These are phyloP conservation scores for Chirona hameri DNA, from an alignment of 2,888 invertebrate genomes.

Conservation along the genomic window DNA sequence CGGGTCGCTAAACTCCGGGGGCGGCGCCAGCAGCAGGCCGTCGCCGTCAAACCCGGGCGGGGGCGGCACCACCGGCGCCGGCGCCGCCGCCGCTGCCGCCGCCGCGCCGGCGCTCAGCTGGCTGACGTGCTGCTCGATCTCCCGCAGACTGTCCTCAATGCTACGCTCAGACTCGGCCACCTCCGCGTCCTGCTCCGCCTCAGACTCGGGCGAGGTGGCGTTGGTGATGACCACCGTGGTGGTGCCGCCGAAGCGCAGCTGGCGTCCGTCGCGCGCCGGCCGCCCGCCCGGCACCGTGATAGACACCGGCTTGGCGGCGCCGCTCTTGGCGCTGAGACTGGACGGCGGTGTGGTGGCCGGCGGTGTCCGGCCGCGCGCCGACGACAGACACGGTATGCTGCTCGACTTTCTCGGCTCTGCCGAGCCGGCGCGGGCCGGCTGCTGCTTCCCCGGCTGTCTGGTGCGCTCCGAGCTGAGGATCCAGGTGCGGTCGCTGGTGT, in stretches of 20 bases:
- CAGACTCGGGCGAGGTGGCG: neutral
- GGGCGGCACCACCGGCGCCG: constrained; percentile 28
- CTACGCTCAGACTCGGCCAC: constrained; percentile 42
- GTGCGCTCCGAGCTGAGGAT: constrained; percentile 38
- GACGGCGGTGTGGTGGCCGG: constrained; percentile 12
- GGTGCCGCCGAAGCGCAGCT: constrained; percentile 26
- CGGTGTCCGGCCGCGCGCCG: neutral
- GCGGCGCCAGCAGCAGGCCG: constrained; percentile 66
- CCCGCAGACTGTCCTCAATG: constrained; percentile 46
- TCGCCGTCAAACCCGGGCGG: constrained; percentile 41
- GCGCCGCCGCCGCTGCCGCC: constrained; percentile 42
- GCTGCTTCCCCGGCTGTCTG: constrained; percentile 38
- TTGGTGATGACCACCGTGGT: constrained; percentile 5
- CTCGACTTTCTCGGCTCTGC: constrained; percentile 53
- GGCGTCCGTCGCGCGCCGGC: constrained; percentile 31
- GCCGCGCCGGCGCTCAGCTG: constrained; percentile 49
- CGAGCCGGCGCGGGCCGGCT: constrained; percentile 42
- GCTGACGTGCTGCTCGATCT: constrained; percentile 45
- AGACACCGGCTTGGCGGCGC: constrained; percentile 35
- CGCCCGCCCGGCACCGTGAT: constrained; percentile 35
- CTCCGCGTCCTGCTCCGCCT: neutral
- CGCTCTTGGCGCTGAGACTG: constrained; percentile 33
- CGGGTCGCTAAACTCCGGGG: constrained; percentile 84
- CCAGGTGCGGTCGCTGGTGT: constrained; percentile 40
- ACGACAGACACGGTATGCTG: constrained; percentile 9